Conservation (phyloP, 92 coral and sea anemone species). For the Diadumene lineata region DNA sequence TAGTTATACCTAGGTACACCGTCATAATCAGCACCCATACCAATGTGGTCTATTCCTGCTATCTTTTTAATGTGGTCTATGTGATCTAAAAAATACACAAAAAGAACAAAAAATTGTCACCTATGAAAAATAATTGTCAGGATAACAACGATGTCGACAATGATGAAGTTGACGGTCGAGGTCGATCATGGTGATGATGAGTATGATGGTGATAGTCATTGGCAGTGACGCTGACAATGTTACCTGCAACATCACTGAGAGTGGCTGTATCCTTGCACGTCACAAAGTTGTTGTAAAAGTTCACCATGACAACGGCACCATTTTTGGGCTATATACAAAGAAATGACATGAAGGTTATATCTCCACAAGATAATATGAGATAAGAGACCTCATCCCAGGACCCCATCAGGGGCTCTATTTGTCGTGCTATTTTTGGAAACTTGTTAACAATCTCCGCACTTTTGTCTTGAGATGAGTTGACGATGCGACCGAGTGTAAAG, state of each 20-base stretch:
- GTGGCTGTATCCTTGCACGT: conserved; percentile 61
- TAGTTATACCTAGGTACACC: conserved; percentile 79
- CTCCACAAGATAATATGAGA: background rate
- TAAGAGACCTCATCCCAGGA: background rate
- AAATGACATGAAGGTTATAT: background rate
- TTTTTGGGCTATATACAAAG: conserved; percentile 57
- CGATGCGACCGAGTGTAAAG: no score
- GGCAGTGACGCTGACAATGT: no score
- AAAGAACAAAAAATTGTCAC: no score
- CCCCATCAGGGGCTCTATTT: background rate
- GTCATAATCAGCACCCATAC: conserved; percentile 79
- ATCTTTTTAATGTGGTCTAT: conserved; percentile 73
- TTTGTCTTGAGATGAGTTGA: no score
- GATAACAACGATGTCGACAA: no score
- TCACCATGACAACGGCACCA: conserved; percentile 85
- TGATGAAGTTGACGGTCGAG: background rate
- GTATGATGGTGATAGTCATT: background rate
- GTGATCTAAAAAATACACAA: conserved; percentile 69
- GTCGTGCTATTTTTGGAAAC: background rate
- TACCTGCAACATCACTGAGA: conserved; percentile 84
- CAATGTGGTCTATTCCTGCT: conserved; percentile 69
- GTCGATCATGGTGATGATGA: background rate
- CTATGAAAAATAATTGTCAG: no score
- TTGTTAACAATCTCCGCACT: no score
- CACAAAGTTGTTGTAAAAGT: conserved; percentile 66